These are phyloP conservation scores for Catocala nupta DNA, from an alignment of 2,888 invertebrate genomes.

Conservation along the genomic window DNA sequence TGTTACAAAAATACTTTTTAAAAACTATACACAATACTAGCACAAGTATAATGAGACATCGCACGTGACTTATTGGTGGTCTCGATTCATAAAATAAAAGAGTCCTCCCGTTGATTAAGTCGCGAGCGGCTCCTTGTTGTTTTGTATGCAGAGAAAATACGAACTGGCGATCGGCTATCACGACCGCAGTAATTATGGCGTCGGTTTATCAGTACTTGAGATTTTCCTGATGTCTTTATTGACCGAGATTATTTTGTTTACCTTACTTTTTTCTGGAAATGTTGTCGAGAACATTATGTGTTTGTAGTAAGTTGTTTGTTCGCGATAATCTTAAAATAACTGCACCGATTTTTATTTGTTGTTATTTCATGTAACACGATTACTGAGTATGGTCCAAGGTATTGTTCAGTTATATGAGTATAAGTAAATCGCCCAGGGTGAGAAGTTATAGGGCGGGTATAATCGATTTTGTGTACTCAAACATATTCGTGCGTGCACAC, in stretches of 20 bases:
- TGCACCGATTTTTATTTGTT: conserved; percentile 13
- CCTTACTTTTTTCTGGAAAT: conserved; percentile 32
- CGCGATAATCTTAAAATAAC: conserved; percentile 24
- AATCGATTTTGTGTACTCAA: conserved; percentile 30
- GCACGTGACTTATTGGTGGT: conserved; percentile 60
- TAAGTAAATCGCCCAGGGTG: conserved; percentile 30
- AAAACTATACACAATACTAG: conserved; percentile 54
- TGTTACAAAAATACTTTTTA: conserved; percentile 46
- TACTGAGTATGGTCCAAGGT: not conserved
- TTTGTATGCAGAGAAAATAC: conserved; percentile 59
- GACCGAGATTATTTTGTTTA: conserved; percentile 64
- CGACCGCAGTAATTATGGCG: conserved; percentile 73
- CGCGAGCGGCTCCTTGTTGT: conserved; percentile 58
- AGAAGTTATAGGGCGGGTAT: conserved; percentile 35
- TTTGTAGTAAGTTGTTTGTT: conserved; percentile 25
- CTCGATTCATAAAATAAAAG: conserved; percentile 53
- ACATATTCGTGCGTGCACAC: conserved; percentile 24
- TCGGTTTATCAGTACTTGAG: conserved; percentile 70
- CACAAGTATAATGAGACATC: conserved; percentile 72
- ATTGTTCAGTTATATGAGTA: conserved; percentile 22
- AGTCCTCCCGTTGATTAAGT: conserved; percentile 60
- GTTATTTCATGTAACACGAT: conserved; percentile 6
- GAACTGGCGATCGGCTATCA: conserved; percentile 65
- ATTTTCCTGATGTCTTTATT: conserved; percentile 78
- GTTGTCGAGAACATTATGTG: conserved; percentile 23